Conservation (phyloP, 2,797 vertebrate genomes). For the Cryptoblepharus egeriae region DNA sequence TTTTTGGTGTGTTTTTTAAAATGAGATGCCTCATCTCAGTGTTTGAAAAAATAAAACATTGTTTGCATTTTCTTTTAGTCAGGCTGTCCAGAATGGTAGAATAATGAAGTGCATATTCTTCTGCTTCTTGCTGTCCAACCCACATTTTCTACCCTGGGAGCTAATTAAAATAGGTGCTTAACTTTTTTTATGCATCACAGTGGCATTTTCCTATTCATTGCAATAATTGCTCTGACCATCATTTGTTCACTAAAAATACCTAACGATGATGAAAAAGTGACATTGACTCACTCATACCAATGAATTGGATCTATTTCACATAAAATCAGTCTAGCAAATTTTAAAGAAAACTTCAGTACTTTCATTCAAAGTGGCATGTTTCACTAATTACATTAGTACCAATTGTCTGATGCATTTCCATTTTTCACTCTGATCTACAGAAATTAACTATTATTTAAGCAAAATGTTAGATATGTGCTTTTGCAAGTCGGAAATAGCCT, state of each 20-base stretch:
- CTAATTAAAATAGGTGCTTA: constrained; percentile 55
- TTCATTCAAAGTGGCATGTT: constrained; percentile 54
- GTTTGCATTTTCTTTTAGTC: constrained; percentile 16
- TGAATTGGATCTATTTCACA: constrained; percentile 51
- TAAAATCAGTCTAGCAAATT: constrained; percentile 46
- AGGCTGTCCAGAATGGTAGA: background rate
- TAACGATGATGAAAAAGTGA: constrained; percentile 51
- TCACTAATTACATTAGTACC: constrained; percentile 59
- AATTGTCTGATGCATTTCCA: constrained; percentile 55
- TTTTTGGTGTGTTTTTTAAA: background rate
- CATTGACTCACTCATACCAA: constrained; percentile 55
- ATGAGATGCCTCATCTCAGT: constrained; percentile 10
- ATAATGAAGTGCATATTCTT: background rate
- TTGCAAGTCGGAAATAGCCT: constrained; percentile 14
- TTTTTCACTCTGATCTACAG: constrained; percentile 48
- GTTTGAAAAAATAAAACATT: constrained; percentile 21
- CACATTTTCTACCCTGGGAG: constrained; percentile 33
- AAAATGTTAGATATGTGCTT: constrained; percentile 36
- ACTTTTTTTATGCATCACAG: constrained; percentile 47
- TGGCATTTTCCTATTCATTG: constrained; percentile 48
- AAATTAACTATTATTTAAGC: constrained; percentile 58
- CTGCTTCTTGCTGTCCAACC: background rate
- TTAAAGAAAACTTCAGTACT: constrained; percentile 59
- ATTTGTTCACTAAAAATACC: constrained; percentile 56
- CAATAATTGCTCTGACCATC: constrained; percentile 59